Evolutionary conservation across 2,888 invertebrate genomes (phyloP), one percentile per base, ranked within the genome.

Genomic region (Tenthredo livida): DNA sequence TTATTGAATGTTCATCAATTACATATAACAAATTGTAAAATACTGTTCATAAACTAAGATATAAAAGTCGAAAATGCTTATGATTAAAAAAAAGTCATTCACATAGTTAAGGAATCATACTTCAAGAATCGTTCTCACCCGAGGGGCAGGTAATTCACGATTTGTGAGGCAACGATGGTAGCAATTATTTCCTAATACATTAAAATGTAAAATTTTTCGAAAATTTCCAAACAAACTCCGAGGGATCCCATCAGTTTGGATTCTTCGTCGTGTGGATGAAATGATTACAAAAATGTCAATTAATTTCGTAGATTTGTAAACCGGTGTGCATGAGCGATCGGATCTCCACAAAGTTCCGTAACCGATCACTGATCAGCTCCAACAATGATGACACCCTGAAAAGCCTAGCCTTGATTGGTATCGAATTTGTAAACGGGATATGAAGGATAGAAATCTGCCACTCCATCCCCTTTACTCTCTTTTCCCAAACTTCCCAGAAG

Each of bases 351-450:
- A 43, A 43, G 43, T 25, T 61, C 12, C 25, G n/a, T 21, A 0
- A 61, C n/a, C 10, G 21, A 25, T 21, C 25, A 61, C n/a, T 21
- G 21, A 58, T 65, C 37, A 72, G 6, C 10, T n/a, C 40, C n/a
- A 37, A 2, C 10, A 72, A 1, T 5, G 2, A 21, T 40, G 1
- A 15, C 4, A 37, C 1, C 4, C 43, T n/a, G 7, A 21, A 25
- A 43, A 40, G 67, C 43, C 43, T 40, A 40, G 37, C 40, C 21
- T 43, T 73, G 7, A 25, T n/a, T 15, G 3, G 7, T 37, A 15
- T 73, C 3, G 25, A 73, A 73, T 21, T 43, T 73, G 73, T 73
- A 73, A 12, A 73, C 40, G 0, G 73, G 73, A 73, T 73, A 73
- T 2, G 43, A 15, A 43, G 43, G 73, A 43, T 43, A 3, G 21